Evolutionary conservation across 2,113 vertebrate species (phyloP), one percentile per base, ranked within the genome.

Genomic region (Syrmaticus mikado): DNA sequence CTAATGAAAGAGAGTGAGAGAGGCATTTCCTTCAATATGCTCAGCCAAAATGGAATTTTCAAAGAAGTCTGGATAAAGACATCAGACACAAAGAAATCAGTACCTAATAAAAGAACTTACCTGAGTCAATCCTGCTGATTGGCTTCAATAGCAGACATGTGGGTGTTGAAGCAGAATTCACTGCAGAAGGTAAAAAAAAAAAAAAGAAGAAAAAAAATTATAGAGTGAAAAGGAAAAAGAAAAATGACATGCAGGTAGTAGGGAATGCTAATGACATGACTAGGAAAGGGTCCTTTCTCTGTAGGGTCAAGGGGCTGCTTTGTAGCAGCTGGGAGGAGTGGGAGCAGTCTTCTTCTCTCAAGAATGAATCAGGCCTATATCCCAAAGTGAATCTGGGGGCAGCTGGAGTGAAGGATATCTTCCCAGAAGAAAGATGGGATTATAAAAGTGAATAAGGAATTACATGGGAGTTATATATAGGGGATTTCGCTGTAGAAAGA

Each of bases 21-120:
- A 97, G 94, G 94, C 87, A 96, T 95, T 94, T 94, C 93, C 94
- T 92, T 95, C 94, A 90, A 92, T 96, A 96, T 94, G 90, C 95
- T 96, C 95, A 95, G 90, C 93, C 95, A 96, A 96, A 96, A 96
- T 92, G 93, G 89, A 87, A 94, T 95, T 97, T 96, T 94, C 95
- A 95, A 94, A 97, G 82, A 68, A 95, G 94, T 91, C 93, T 95
- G 93, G 95, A 96, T 92, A 97, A 97, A 96, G 95, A 97, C 95
- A 96, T 94, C 95, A 97, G 95, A 95, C 95, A 97, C 93, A 96
- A 97, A 96, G 96, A 96, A 95, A 96, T 96, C 88, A 94, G 92
- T 94, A 91, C 94, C 95, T 97, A 96, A 97, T 95, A 95, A 93
- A 96, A 92, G 95, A 95, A 95, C 93, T 96, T 96, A 96, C 95